Evolutionary conservation across 2,113 vertebrate genomes (phyloP), one percentile per base, ranked within the genome.

Genomic region (Sylvia atricapilla): DNA sequence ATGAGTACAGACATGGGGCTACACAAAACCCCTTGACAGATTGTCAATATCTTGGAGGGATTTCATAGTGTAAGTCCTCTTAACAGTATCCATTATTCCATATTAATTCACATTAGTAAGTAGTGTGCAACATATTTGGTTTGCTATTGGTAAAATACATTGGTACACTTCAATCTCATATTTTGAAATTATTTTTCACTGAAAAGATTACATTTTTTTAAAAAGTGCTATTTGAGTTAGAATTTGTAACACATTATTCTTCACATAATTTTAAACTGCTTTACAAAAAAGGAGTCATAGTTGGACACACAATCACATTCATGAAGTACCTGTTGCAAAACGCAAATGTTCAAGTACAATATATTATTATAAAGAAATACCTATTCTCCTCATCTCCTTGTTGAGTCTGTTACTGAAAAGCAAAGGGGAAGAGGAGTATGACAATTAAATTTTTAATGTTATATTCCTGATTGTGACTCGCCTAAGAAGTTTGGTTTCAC

Each of bases 281-380:
- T 91, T 94, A 91, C 62, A 95, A 94, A 66, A 81, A 96, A 96
- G 92, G 91, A 97, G 89, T 89, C 59, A 89, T 83, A 96, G 92
- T 44, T 94, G 93, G 90, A 95, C 90, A 96, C 62, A 96, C 91
- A 97, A 97, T 97, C 97, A 97, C 95, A 97, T 97, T 97, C 94
- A 95, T 89, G 75, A 95, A 96, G 96, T 95, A 95, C 96, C 95
- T 96, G 94, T 90, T 96, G 72, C 94, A 97, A 97, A 95, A 56
- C 79, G 92, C 87, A 96, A 95, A 90, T 91, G 89, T 98, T 98
- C 98, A 98, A 98, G 98, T 97, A 98, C 93, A 94, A 96, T 95
- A 96, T 92, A 95, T 82, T 95, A 84, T 94, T 75, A 96, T 55
- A 97, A 98, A 96, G 83, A 96, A 97, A 96, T 94, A 95, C 72